Evolutionary conservation across 2,797 vertebrate species (phyloP).

Genomic region (Mormyrops boulengeri): DNA sequence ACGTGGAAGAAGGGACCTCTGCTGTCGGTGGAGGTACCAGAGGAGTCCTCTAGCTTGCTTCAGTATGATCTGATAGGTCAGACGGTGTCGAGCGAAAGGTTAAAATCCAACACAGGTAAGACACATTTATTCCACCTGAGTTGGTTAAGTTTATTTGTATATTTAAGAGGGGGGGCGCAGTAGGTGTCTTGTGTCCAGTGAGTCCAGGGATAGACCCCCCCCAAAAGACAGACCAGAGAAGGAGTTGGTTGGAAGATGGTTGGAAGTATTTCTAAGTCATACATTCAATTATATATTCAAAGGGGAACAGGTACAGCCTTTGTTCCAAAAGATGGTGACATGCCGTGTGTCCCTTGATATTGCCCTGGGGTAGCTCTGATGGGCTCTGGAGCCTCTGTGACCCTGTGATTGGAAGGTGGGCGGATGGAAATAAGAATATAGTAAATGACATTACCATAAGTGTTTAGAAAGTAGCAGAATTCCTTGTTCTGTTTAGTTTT

Average conservation of each 20-base stretch:
- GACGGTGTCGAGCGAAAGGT: conserved; percentile 67
- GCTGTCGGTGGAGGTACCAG: conserved; percentile 69
- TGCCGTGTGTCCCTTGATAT: background rate
- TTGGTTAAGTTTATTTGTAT: background rate
- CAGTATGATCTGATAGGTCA: conserved; percentile 77
- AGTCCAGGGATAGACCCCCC: background rate
- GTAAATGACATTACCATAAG: background rate
- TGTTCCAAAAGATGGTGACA: background rate
- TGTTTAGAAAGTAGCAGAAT: background rate
- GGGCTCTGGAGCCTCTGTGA: background rate
- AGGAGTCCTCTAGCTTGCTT: conserved; percentile 71
- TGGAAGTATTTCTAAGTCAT: background rate
- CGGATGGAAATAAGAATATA: background rate
- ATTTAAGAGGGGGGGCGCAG: background rate
- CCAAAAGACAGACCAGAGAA: background rate
- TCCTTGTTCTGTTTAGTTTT: background rate
- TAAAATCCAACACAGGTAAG: conserved; percentile 63
- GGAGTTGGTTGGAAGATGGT: background rate
- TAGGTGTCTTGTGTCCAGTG: background rate
- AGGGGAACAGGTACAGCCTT: background rate
- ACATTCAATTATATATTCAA: background rate
- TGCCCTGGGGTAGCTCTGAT: background rate
- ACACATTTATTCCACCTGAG: background rate
- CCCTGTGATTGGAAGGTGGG: background rate
- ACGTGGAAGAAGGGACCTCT: conserved; percentile 74